Conservation (phyloP, 92 coral and sea anemone genomes). For the Palythoa grandis region DNA sequence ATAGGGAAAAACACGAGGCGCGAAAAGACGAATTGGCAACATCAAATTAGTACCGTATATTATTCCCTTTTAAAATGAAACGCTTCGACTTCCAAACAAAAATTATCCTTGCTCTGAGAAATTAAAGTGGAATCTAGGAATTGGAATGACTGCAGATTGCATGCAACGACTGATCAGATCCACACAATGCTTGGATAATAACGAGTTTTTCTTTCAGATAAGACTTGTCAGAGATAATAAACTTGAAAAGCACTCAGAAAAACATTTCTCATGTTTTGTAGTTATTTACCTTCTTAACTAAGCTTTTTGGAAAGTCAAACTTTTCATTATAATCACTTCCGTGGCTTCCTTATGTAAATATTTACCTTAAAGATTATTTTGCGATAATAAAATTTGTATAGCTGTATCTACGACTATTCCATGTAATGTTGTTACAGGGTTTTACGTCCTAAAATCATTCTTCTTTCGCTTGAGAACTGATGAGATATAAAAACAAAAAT, state of each 20-base stretch:
- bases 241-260: slow-evolving; percentile 43
- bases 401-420: neutral
- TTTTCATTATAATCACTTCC: slow-evolving; percentile 36
- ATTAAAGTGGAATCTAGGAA: neutral
- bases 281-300: slow-evolving; percentile 36
- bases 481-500: neutral
- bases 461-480: neutral
- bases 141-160: slow-evolving; percentile 3
- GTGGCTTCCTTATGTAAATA: slow-evolving; percentile 35
- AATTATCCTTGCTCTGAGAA: neutral
- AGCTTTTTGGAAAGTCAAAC: slow-evolving; percentile 39
- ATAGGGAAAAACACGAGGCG: neutral
- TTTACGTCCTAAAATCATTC: neutral
- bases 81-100: neutral
- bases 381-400: neutral
- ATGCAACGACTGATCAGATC: slow-evolving; percentile 5
- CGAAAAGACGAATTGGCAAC: neutral
- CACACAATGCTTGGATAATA: slow-evolving; percentile 32
- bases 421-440: neutral
- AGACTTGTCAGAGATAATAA: slow-evolving; percentile 48
- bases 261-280: slow-evolving; percentile 29
- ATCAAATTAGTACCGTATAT: neutral
- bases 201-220: slow-evolving; percentile 29
- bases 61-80: neutral
- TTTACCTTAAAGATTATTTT: slow-evolving; percentile 30